These are phyloP conservation scores for Seira musarum DNA, from an alignment of 2,888 invertebrate species.

Conservation along the genomic window DNA sequence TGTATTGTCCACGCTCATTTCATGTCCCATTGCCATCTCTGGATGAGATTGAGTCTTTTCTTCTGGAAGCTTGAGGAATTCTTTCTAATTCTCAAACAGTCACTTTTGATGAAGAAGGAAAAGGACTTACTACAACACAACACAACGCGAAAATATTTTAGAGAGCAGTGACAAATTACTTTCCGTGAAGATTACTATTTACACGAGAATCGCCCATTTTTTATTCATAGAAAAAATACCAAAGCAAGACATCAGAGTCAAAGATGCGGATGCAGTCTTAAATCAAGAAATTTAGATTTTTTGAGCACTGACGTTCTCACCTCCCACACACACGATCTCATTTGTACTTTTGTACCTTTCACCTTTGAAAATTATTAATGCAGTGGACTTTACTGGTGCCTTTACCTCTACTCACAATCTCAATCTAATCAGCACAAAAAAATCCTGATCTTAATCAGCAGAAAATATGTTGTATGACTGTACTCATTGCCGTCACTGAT, in stretches of 20 bases:
- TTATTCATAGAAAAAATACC: too few relatives aligned
- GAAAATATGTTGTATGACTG: slow-evolving; percentile 10
- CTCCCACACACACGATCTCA: slow-evolving; percentile 55
- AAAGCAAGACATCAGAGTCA: not conserved
- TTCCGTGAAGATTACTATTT: slow-evolving; percentile 29
- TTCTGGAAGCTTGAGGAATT: slow-evolving; percentile 48
- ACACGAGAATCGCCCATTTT: not conserved
- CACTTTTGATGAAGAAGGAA: slow-evolving; percentile 14
- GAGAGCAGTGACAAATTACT: slow-evolving; percentile 55
- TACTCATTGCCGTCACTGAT: too few relatives aligned
- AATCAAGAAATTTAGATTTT: slow-evolving; percentile 31
- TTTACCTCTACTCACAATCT: too few relatives aligned
- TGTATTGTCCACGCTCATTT: not conserved
- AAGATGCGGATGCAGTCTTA: not conserved
- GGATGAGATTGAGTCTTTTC: slow-evolving; percentile 39
- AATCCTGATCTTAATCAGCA: slow-evolving; percentile 16
- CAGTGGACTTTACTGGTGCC: too few relatives aligned
- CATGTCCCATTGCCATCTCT: slow-evolving; percentile 6
- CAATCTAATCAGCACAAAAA: slow-evolving; percentile 41
- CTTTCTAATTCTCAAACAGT: slow-evolving; percentile 27
- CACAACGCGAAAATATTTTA: slow-evolving; percentile 30
- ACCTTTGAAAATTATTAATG: slow-evolving; percentile 6
- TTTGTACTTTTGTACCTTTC: slow-evolving; percentile 29
- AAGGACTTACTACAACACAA: slow-evolving; percentile 28
- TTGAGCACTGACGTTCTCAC: slow-evolving; percentile 46